These are phyloP conservation scores for Puma concolor DNA, from an alignment of 2,113 vertebrate species.

Conservation along the genomic window DNA sequence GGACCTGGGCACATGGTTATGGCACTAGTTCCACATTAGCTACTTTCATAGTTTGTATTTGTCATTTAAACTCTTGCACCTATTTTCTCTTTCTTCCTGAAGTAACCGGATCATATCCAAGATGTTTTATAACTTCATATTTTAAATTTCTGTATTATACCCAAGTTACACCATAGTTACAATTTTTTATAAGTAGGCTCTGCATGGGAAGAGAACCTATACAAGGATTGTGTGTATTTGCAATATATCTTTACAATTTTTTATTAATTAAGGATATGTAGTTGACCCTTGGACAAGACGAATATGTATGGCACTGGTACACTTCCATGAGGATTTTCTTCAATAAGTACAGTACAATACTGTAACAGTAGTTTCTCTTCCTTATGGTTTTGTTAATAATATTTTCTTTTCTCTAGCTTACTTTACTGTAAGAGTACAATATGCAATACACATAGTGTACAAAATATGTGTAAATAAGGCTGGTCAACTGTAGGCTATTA, in stretches of 20 bases:
- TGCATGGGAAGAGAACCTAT: neutral
- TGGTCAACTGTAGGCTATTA: neutral
- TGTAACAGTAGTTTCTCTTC: neutral
- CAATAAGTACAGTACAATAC: neutral
- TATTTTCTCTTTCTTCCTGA: conserved; percentile 3
- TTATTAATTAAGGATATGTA: neutral
- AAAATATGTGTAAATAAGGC: neutral
- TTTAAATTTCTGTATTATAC: conserved; percentile 7
- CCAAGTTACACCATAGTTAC: neutral
- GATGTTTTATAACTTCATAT: neutral
- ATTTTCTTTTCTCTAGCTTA: neutral
- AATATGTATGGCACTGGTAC: neutral
- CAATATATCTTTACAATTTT: neutral
- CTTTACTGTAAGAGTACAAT: neutral
- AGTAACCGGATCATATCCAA: neutral
- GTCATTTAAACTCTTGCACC: neutral
- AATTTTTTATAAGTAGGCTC: neutral
- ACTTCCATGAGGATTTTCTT: neutral
- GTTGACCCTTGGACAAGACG: neutral
- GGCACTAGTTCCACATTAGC: neutral
- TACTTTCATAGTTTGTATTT: neutral
- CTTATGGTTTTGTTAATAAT: neutral
- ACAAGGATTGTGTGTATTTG: neutral
- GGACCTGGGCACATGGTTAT: neutral
- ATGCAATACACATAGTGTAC: neutral